Base-by-base conservation (phyloP, 2,888 invertebrate species). In the Heliconius hortense region DNA sequence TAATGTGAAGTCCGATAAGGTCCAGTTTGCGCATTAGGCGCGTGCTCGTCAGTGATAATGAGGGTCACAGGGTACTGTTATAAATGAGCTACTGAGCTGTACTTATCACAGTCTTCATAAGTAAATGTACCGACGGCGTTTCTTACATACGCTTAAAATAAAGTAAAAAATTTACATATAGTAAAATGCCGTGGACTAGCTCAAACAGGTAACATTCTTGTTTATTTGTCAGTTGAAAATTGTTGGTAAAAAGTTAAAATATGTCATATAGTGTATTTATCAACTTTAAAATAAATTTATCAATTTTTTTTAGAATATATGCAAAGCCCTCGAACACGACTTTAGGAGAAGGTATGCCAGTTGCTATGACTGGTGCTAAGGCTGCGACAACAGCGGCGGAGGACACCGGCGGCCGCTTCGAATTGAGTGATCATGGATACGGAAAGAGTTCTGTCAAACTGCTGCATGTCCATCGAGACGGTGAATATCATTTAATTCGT, bases 361-460 rank as follows among this genome's bases (percentile, higher is more conserved):
- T 62, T 11, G 72, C 69, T 59, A 48, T 75, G 48, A 79, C 77
- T 5, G 77, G 78, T 28, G 60, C 79, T 39, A 84, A 66, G 31
- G 78, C 87, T 15, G 85, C 85, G 56, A 84, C 84, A 73, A 93
- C 93, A 21, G 94, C 92, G 21, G 87, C 93, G 10, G 88, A 88
- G 2, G 94, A 94, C 80, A 86, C 94, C 18, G 92, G 92, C 48
- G 94, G 94, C 75, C 91, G 95, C 76, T 96, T 95, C 85, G 95
- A 95, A 83, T 92, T 96, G 76, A 95, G 95, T 77, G 94, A 96
- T 80, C 95, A 96, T 79, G 96, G 96, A 24, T 96, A 96, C 85
- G 97, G 97, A 70, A 97, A 97, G 90, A 95, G 96, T 86, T 94
- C 95, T 81, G 95, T 97, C 10, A 97, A 97, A 84, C 91, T 97